Conservation (phyloP, 1,140 invertebrate genomes). For the Achroia grisella region DNA sequence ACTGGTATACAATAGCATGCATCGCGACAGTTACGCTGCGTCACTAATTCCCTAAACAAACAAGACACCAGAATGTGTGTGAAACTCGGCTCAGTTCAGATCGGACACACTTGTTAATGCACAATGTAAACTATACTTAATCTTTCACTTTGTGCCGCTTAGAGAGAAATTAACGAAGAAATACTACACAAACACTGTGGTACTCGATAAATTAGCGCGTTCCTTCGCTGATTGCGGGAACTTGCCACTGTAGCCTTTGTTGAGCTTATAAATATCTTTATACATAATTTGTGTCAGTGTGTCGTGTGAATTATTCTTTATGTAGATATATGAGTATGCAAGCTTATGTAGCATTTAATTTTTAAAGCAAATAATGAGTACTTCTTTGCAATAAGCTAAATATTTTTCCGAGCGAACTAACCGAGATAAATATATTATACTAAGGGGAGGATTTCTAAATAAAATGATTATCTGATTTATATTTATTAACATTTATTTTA, state of each 20-base stretch:
- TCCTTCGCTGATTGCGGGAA: slow-evolving; percentile 27
- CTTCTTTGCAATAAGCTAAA: too few species aligned
- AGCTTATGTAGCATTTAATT: too few species aligned
- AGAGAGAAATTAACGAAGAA: slow-evolving; percentile 55
- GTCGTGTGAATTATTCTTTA: slow-evolving; percentile 17
- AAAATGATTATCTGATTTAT: too few species aligned
- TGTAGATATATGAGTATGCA: not conserved
- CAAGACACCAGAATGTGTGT: slow-evolving; percentile 37
- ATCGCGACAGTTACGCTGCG: slow-evolving; percentile 36
- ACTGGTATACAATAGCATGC: slow-evolving; percentile 6
- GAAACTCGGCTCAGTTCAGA: slow-evolving; percentile 49
- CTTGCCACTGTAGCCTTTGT: slow-evolving; percentile 12
- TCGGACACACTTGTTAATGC: slow-evolving; percentile 47
- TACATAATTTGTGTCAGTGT: slow-evolving; percentile 25
- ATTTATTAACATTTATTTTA: too few species aligned
- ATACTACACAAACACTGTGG: slow-evolving; percentile 38
- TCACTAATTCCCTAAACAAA: slow-evolving; percentile 43
- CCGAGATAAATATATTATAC: too few species aligned
- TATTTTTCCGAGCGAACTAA: too few species aligned
- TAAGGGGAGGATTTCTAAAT: too few species aligned
- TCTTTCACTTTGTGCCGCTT: slow-evolving; percentile 60
- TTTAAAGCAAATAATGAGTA: too few species aligned
- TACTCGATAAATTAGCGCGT: slow-evolving; percentile 30
- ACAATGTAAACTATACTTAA: slow-evolving; percentile 46
- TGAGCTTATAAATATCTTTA: not conserved